Conservation (phyloP, 2,797 vertebrate genomes). For the Phrynocephalus forsythii region DNA sequence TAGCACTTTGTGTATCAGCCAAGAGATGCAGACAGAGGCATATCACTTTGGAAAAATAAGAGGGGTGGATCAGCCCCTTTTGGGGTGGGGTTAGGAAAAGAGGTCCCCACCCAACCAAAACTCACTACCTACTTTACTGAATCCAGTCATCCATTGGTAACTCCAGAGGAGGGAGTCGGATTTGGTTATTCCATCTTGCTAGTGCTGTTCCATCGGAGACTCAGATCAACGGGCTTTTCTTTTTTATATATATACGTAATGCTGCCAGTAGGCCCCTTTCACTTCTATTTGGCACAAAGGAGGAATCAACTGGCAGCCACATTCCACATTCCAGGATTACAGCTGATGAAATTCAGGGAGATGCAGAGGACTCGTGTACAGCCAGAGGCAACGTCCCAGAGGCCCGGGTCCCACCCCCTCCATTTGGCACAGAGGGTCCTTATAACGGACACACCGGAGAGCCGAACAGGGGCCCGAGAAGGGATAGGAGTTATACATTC, state of each 20-base stretch:
- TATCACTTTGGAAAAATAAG: background rate
- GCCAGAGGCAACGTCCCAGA: background rate
- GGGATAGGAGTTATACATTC: constrained; percentile 17
- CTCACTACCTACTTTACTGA: background rate
- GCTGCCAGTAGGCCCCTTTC: constrained; percentile 25
- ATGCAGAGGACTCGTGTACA: constrained; percentile 9
- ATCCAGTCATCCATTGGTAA: background rate
- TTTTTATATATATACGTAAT: background rate
- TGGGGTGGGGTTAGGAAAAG: background rate
- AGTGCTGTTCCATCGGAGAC: background rate
- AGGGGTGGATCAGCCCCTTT: background rate
- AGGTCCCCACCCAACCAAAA: constrained; percentile 3
- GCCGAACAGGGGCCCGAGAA: background rate
- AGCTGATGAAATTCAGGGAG: constrained; percentile 2
- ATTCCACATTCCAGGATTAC: constrained; percentile 24
- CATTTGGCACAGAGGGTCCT: constrained; percentile 36
- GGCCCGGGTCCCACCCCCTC: background rate
- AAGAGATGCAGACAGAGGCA: background rate
- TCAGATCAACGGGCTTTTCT: background rate
- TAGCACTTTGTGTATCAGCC: background rate
- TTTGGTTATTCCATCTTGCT: constrained; percentile 6
- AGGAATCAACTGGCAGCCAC: constrained; percentile 6
- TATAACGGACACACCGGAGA: constrained; percentile 5
- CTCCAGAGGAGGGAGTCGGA: background rate
- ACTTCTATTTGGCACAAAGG: constrained; percentile 35